phyloP scores from a whole-genome alignment of 2,888 invertebrate genomes.

The Labia minor region DNA sequence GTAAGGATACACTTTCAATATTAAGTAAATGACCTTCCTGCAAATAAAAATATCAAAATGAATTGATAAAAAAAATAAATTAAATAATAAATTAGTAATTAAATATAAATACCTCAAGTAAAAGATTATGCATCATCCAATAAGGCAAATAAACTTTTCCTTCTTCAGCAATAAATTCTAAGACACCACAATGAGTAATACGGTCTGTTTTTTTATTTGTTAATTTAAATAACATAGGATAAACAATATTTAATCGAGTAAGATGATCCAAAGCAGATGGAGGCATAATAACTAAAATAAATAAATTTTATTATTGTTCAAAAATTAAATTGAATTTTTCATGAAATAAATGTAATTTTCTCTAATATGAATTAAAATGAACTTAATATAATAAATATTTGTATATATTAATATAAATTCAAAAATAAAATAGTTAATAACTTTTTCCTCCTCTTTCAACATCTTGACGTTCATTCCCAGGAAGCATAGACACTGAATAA shows the following conservation, averaged over 20 bases:
- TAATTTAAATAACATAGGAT: slow-evolving; percentile 97
- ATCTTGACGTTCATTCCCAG: slow-evolving; percentile 85
- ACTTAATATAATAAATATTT: too few species aligned
- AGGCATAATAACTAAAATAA: slow-evolving; percentile 85
- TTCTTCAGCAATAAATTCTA: slow-evolving; percentile 98
- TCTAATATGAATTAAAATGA: slow-evolving; percentile 16
- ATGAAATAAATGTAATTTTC: slow-evolving; percentile 16
- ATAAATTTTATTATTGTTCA: slow-evolving; percentile 18
- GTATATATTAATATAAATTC: neutral
- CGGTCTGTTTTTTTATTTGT: slow-evolving; percentile 75
- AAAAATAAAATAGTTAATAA: slow-evolving; percentile 36
- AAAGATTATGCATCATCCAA: slow-evolving; percentile 97
- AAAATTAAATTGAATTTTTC: slow-evolving; percentile 24
- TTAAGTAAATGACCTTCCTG: slow-evolving; percentile 73
- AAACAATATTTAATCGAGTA: slow-evolving; percentile 86
- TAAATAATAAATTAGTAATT: too few species aligned
- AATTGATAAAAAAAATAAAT: too few species aligned
- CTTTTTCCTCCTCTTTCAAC: slow-evolving; percentile 96
- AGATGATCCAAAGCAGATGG: slow-evolving; percentile 89
- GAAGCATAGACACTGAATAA: slow-evolving; percentile 90
- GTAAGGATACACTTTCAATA: slow-evolving; percentile 85
- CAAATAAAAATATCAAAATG: too few species aligned
- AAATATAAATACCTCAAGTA: slow-evolving; percentile 48
- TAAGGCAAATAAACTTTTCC: slow-evolving; percentile 96
- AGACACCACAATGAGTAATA: slow-evolving; percentile 86